phyloP scores from a whole-genome alignment of 2,113 vertebrate genomes.

The Okapia johnstoni region DNA sequence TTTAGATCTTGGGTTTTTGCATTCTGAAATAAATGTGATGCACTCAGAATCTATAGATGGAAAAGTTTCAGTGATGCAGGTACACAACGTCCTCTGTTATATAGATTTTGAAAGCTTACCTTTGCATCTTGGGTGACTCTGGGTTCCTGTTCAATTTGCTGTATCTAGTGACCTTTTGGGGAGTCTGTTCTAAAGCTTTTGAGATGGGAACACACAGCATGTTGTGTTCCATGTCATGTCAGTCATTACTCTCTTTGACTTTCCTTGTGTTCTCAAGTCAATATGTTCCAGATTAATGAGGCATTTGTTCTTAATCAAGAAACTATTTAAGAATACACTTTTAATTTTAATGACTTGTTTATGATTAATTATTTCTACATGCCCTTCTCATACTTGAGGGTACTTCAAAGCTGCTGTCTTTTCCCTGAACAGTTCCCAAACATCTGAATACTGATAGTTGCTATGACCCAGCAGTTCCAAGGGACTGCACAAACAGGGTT shows the following conservation, averaged over 20 bases:
- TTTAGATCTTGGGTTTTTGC: background rate
- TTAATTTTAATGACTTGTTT: constrained; percentile 82
- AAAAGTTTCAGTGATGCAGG: background rate
- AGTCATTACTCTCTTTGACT: constrained; percentile 78
- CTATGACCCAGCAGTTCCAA: constrained; percentile 64
- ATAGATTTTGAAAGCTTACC: background rate
- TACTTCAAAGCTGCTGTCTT: constrained; percentile 66
- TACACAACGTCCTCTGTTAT: background rate
- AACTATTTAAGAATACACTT: constrained; percentile 81
- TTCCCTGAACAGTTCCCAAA: constrained; percentile 39
- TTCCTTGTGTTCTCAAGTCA: constrained; percentile 77
- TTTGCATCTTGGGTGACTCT: constrained; percentile 36
- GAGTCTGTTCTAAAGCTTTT: constrained; percentile 52
- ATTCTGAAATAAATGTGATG: background rate
- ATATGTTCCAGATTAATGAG: constrained; percentile 83
- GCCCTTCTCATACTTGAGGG: constrained; percentile 74
- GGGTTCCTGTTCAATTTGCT: constrained; percentile 48
- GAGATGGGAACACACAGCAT: constrained; percentile 51
- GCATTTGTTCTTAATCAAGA: constrained; percentile 85
- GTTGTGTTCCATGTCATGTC: constrained; percentile 68
- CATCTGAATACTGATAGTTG: constrained; percentile 39
- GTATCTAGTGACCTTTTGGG: constrained; percentile 60
- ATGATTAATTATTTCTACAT: constrained; percentile 82
- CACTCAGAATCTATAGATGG: background rate
- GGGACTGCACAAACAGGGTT: constrained; percentile 38